Percentiles rank a stretch among this genome's conserved stretches.
Conservation (phyloP, 1,140 invertebrate species). For the Phymorhynchus buccinoides region DNA sequence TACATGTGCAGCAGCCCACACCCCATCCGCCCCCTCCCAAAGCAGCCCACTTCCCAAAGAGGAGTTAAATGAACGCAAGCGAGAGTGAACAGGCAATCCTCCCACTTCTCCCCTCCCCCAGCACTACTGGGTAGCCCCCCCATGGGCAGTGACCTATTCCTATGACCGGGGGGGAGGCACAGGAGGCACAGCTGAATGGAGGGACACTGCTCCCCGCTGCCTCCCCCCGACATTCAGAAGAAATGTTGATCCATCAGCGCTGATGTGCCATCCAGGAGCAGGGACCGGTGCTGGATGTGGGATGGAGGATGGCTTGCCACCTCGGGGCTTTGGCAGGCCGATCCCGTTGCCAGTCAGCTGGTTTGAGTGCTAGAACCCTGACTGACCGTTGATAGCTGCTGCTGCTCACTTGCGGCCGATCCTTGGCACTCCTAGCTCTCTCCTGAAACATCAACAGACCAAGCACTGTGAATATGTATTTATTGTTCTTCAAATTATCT, state of each 20-base stretch:
- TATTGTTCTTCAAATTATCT: no score
- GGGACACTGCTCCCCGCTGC: slow-evolving; percentile 60
- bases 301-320: slow-evolving; percentile 56
- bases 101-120: slow-evolving; percentile 60
- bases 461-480: no score
- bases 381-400: slow-evolving; percentile 42
- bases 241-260: slow-evolving; percentile 45
- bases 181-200: slow-evolving; percentile 48
- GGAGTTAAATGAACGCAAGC: slow-evolving; percentile 41
- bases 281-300: slow-evolving; percentile 24
- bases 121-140: slow-evolving; percentile 28
- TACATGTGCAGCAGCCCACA: slow-evolving; percentile 62
- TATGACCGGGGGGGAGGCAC: slow-evolving; percentile 59
- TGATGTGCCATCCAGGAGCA: slow-evolving; percentile 55
- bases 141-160: slow-evolving; percentile 54
- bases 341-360: slow-evolving; percentile 56
- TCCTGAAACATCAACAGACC: slow-evolving; percentile 35
- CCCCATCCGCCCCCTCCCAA: slow-evolving; percentile 50
- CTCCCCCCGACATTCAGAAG: neutral
- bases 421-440: slow-evolving; percentile 60
- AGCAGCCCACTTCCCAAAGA: slow-evolving; percentile 48
- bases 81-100: slow-evolving; percentile 53
- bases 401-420: slow-evolving; percentile 32
- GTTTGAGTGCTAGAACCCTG: slow-evolving; percentile 50
- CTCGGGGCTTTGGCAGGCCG: slow-evolving; percentile 45